Evolutionary conservation across 2,888 invertebrate species (phyloP).

Genomic region (Drosophila kambysellisi): DNA sequence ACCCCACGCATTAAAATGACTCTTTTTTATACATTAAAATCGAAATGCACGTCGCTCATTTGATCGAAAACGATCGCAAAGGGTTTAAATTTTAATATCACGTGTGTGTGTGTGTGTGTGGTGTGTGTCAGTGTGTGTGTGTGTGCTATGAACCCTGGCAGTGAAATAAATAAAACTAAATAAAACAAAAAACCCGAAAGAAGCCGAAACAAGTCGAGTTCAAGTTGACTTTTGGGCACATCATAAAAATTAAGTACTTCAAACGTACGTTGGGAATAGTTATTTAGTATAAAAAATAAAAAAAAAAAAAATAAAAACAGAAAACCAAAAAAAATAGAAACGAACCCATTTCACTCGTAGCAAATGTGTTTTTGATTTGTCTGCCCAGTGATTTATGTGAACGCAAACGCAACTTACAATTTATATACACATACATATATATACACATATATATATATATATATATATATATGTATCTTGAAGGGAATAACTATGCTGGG

Average conservation of each 20-base stretch:
- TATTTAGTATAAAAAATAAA: constrained; percentile 1
- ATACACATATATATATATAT: background rate
- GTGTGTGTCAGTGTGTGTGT: background rate
- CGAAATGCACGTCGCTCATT: constrained; percentile 60
- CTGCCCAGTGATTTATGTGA: constrained; percentile 50
- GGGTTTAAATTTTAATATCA: constrained; percentile 46
- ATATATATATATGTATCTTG: background rate
- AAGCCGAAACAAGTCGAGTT: constrained; percentile 29
- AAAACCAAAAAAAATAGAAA: background rate
- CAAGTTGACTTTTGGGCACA: constrained; percentile 30
- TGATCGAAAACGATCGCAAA: constrained; percentile 35
- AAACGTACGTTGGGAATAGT: constrained; percentile 15
- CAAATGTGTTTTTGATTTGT: constrained; percentile 60
- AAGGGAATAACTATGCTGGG: background rate
- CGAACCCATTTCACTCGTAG: background rate
- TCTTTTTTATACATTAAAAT: constrained; percentile 42
- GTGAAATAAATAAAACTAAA: constrained; percentile 33
- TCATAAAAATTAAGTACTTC: constrained; percentile 67
- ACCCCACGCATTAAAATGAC: constrained; percentile 14
- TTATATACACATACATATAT: constrained; percentile 3
- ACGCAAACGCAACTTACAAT: constrained; percentile 21
- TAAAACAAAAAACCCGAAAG: constrained; percentile 16
- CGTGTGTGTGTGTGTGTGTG: constrained; percentile 36
- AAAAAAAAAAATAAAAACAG: background rate
- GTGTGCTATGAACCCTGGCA: background rate